These are phyloP conservation scores for Drosophila putrida DNA, from an alignment of 2,888 invertebrate species.

Conservation along the genomic window DNA sequence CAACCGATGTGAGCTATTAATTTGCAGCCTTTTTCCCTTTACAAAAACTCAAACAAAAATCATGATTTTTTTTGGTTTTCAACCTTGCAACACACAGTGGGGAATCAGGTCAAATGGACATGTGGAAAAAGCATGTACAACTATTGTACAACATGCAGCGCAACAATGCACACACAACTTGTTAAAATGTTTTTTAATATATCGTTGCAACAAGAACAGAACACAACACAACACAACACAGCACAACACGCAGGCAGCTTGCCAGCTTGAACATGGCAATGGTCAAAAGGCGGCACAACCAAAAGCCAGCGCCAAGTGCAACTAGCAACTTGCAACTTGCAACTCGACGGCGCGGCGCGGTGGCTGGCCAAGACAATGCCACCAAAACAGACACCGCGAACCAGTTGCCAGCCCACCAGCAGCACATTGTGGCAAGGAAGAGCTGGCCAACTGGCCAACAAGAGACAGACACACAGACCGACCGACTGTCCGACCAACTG, in stretches of 20 bases:
- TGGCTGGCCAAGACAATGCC: slow-evolving; percentile 65
- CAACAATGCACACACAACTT: slow-evolving; percentile 62
- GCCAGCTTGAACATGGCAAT: slow-evolving; percentile 49
- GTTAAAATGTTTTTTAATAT: slow-evolving; percentile 56
- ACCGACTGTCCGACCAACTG: background rate
- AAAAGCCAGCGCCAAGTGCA: slow-evolving; percentile 71
- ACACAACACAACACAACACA: slow-evolving; percentile 40
- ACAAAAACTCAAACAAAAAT: slow-evolving; percentile 8
- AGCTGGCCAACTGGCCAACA: slow-evolving; percentile 25
- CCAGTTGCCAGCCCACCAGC: slow-evolving; percentile 42
- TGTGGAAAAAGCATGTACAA: slow-evolving; percentile 69
- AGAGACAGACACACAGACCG: background rate
- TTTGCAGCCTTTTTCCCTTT: slow-evolving; percentile 32
- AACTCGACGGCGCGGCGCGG: background rate
- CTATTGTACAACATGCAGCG: slow-evolving; percentile 56
- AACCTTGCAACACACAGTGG: slow-evolving; percentile 40
- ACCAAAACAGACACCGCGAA: slow-evolving; percentile 46
- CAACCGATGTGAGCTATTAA: slow-evolving; percentile 40
- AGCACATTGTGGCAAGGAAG: slow-evolving; percentile 28
- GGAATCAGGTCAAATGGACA: slow-evolving; percentile 73
- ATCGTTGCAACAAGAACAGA: slow-evolving; percentile 40
- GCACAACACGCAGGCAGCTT: slow-evolving; percentile 36
- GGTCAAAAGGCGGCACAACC: slow-evolving; percentile 48
- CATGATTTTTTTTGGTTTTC: background rate
- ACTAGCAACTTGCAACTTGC: slow-evolving; percentile 24